Evolutionary conservation across 2,113 vertebrate species (phyloP).

Genomic region (Chloropsis cyanopogon): DNA sequence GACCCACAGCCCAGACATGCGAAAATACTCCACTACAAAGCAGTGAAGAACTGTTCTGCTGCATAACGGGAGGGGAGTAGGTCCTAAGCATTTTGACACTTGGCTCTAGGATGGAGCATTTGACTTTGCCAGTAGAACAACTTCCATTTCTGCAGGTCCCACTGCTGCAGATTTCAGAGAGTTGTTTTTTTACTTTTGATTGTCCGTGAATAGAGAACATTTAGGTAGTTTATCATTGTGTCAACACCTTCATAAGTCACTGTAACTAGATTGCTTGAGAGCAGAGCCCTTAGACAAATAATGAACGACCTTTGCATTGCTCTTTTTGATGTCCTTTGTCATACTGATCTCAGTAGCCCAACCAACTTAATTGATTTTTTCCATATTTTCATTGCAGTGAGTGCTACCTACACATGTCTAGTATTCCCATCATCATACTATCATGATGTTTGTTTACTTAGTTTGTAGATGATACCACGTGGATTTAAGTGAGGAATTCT

Average conservation of each 20-base stretch:
- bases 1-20: not conserved
- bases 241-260: not conserved
- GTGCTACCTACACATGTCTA: fast-evolving
- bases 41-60: not conserved
- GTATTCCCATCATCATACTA: not conserved
- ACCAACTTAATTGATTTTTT: not conserved
- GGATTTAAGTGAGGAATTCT: slow-evolving; percentile 3
- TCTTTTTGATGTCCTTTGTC: not conserved
- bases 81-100: not conserved
- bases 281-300: not conserved
- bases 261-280: not conserved
- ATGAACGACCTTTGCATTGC: not conserved
- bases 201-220: not conserved
- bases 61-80: not conserved
- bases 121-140: not conserved
- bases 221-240: not conserved
- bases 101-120: fast-evolving
- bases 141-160: not conserved
- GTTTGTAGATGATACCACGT: not conserved
- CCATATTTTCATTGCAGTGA: not conserved
- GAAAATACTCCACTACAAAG: not conserved
- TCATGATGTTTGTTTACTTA: not conserved
- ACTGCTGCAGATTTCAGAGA: not conserved
- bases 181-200: not conserved
- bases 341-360: not conserved